phyloP scores from a whole-genome alignment of 2,797 vertebrate genomes.

The Schizopygopsis pylzovi region DNA sequence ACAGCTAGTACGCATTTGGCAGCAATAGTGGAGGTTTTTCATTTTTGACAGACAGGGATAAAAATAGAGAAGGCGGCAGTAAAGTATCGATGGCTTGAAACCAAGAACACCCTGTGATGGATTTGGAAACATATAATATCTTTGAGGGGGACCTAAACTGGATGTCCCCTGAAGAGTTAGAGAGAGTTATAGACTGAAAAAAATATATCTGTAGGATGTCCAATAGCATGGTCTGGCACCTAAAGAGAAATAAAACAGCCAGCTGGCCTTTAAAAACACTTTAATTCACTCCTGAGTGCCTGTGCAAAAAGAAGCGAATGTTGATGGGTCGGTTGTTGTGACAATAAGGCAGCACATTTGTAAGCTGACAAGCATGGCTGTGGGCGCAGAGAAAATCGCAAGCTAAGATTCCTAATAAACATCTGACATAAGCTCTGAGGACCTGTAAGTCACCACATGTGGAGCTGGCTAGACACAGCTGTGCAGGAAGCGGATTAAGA shows the following conservation, averaged over 20 bases:
- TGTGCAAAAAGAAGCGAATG: not conserved
- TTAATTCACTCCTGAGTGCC: not conserved
- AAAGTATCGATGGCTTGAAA: constrained; percentile 12
- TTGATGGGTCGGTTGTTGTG: not conserved
- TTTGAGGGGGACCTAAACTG: not conserved
- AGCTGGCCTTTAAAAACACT: constrained; percentile 23
- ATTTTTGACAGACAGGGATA: constrained; percentile 25
- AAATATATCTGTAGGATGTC: constrained; percentile 12
- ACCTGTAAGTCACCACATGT: constrained; percentile 51
- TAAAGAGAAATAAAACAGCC: constrained; percentile 12
- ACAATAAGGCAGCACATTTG: not conserved
- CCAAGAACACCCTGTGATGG: constrained; percentile 24
- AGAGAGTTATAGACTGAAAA: constrained; percentile 6
- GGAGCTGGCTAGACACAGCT: constrained; percentile 46
- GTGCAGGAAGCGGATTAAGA: constrained; percentile 37
- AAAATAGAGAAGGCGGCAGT: constrained; percentile 4
- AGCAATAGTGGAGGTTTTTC: not conserved
- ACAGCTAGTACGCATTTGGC: constrained; percentile 8
- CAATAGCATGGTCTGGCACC: not conserved
- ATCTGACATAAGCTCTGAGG: constrained; percentile 53
- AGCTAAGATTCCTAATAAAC: constrained; percentile 30
- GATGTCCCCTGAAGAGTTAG: constrained; percentile 1
- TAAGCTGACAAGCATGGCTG: not conserved
- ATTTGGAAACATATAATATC: not conserved
- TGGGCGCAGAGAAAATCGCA: constrained; percentile 17